These are phyloP conservation scores for Cheilosia vernalis DNA, from an alignment of 2,888 invertebrate genomes.

Conservation along the genomic window DNA sequence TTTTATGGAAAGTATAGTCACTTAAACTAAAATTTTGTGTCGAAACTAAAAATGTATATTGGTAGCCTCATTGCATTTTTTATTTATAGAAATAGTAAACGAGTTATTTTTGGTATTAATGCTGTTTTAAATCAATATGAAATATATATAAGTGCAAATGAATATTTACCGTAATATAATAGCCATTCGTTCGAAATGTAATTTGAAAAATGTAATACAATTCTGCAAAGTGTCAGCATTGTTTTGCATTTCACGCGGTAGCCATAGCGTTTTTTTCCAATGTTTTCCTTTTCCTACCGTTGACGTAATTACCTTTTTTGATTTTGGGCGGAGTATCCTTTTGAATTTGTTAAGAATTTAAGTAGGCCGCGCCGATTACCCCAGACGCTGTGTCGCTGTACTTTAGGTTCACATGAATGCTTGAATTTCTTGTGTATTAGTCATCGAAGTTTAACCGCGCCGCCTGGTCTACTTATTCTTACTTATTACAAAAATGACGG, in stretches of 20 bases:
- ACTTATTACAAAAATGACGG: conserved; percentile 19
- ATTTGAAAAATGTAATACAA: not conserved
- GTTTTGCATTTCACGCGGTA: conserved; percentile 8
- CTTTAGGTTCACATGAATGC: not conserved
- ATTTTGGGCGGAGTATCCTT: not conserved
- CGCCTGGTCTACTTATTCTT: not conserved
- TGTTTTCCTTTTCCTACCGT: conserved; percentile 46
- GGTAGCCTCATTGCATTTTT: too few relatives aligned
- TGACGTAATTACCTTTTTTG: conserved; percentile 24
- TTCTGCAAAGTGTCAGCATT: conserved; percentile 38
- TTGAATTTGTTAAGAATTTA: not conserved
- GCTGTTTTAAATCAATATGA: not conserved
- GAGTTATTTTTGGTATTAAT: too few relatives aligned
- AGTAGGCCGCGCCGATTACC: conserved; percentile 37
- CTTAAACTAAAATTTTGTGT: too few relatives aligned
- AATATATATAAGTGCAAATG: not conserved
- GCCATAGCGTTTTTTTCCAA: conserved; percentile 32
- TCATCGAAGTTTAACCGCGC: not conserved
- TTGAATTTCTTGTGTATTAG: not conserved
- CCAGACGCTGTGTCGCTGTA: conserved; percentile 6
- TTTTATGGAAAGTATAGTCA: too few relatives aligned
- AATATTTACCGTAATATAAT: too few relatives aligned
- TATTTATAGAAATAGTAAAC: too few relatives aligned
- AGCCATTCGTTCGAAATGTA: too few relatives aligned
- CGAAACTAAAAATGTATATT: too few relatives aligned